Conservation (phyloP, 2,888 invertebrate genomes). For the Nephrocerus scutellatus region DNA sequence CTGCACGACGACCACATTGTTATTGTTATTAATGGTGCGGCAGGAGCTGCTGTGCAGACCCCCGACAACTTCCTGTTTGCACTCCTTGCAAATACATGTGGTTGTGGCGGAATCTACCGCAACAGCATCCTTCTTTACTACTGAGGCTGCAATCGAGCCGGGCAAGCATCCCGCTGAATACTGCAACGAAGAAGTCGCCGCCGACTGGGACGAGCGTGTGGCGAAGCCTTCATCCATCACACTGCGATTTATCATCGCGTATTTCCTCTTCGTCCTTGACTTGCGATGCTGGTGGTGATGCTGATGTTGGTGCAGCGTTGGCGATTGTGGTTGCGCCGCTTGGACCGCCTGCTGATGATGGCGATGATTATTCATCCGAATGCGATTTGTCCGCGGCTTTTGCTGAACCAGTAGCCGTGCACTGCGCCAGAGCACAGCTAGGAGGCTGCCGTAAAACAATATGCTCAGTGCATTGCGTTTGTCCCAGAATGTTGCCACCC, state of each 20-base stretch:
- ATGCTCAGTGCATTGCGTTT: slow-evolving; percentile 69
- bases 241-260: slow-evolving; percentile 24
- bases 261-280: slow-evolving; percentile 44
- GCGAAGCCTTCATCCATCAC: slow-evolving; percentile 17
- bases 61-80: slow-evolving; percentile 56
- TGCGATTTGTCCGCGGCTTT: slow-evolving; percentile 16
- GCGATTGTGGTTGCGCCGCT: slow-evolving; percentile 20
- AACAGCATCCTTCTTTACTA: slow-evolving; percentile 24
- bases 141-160: slow-evolving; percentile 24
- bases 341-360: slow-evolving; percentile 20
- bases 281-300: slow-evolving; percentile 37
- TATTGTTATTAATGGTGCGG: slow-evolving; percentile 59
- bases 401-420: slow-evolving; percentile 25
- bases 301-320: slow-evolving; percentile 24
- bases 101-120: slow-evolving; percentile 1
- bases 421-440: slow-evolving; percentile 35
- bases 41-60: slow-evolving; percentile 65
- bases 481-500: slow-evolving; percentile 72
- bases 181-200: slow-evolving; percentile 10
- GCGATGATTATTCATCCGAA: slow-evolving; percentile 15
- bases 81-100: slow-evolving; percentile 55
- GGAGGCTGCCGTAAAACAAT: slow-evolving; percentile 61
- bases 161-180: slow-evolving; percentile 16
- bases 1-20: too few species aligned
- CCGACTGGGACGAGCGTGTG: too few species aligned